A percentile compares a stretch with the other conserved stretches of the same genome.
phyloP scores from a whole-genome alignment of 2,888 invertebrate genomes.

The Zaprionus obscuricornis region DNA sequence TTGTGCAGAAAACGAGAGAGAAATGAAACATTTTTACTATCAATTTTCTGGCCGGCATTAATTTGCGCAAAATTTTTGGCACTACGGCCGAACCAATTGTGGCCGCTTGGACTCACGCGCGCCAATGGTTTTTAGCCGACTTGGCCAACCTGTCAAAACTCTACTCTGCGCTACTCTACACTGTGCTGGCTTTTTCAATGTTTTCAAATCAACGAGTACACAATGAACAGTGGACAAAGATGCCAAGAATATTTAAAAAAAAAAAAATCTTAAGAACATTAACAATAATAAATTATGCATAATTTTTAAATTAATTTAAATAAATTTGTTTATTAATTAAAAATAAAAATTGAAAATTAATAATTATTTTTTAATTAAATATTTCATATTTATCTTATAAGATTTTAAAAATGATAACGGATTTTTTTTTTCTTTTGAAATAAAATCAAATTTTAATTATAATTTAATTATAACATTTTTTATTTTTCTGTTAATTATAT shows the following conservation, averaged over 20 bases:
- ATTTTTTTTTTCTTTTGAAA: too few relatives aligned
- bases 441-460: neutral
- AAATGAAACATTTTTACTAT: conserved; percentile 60
- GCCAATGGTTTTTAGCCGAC: conserved; percentile 39
- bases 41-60: conserved; percentile 62
- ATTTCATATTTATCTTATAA: too few relatives aligned
- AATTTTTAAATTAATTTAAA: too few relatives aligned
- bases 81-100: conserved; percentile 60
- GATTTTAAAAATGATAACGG: too few relatives aligned
- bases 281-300: too few relatives aligned
- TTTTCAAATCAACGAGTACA: conserved; percentile 31
- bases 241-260: too few relatives aligned
- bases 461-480: neutral
- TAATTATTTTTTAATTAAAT: too few relatives aligned
- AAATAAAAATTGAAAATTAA: too few relatives aligned
- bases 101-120: conserved; percentile 45
- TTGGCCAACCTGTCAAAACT: conserved; percentile 61
- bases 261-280: too few relatives aligned
- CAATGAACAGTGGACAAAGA: conserved; percentile 33
- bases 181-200: too few relatives aligned
- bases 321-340: too few relatives aligned
- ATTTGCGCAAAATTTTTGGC: conserved; percentile 66
- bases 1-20: conserved; percentile 10
- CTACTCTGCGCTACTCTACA: conserved; percentile 1
- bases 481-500: too few relatives aligned